Evolutionary conservation across 2,113 vertebrate species (phyloP).

Genomic region (Gymnobelideus leadbeateri): DNA sequence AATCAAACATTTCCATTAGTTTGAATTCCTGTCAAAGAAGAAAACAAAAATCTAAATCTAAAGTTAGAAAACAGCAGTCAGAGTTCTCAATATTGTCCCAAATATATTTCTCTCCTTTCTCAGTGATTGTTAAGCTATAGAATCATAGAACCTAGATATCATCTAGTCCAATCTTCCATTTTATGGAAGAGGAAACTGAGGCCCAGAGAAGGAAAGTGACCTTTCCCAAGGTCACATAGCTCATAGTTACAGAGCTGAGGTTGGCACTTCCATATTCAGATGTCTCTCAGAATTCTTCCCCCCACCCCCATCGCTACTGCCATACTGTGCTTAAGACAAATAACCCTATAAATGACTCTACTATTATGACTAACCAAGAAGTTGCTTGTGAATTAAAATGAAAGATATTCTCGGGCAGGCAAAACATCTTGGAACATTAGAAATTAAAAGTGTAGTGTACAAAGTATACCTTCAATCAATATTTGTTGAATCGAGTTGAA

Average conservation of each 20-base stretch:
- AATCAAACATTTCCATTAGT: background rate
- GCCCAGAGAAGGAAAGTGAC: background rate
- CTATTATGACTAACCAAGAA: background rate
- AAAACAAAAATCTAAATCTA: background rate
- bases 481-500: background rate
- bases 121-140: background rate
- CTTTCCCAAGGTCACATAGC: background rate
- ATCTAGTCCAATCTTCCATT: background rate
- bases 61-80: background rate
- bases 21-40: background rate
- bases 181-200: background rate
- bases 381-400: background rate
- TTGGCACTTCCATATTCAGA: background rate
- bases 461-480: background rate
- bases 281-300: background rate
- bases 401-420: background rate
- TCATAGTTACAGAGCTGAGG: background rate
- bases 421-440: background rate
- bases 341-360: background rate
- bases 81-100: background rate
- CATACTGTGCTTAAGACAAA: background rate
- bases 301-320: background rate
- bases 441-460: background rate
- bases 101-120: background rate
- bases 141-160: background rate